Base-by-base conservation (phyloP, 2,113 vertebrate species). In the Sylvilagus bachmani region DNA sequence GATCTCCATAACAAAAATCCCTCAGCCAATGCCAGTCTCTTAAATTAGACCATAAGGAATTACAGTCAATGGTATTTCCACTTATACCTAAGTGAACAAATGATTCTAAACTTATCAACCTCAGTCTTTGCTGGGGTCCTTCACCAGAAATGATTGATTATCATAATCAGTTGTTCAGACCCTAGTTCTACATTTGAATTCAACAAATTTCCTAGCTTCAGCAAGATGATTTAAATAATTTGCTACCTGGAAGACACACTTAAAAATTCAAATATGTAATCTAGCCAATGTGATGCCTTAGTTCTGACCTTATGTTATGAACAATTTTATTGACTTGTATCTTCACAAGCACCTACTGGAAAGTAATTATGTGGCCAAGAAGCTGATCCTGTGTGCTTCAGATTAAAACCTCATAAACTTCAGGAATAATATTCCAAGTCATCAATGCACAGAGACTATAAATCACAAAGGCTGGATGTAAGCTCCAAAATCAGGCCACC, bases 401-500 rank as follows among this genome's bases (percentile, higher is more conserved):
- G 22, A 77, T 55, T 29, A 89, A 83, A 33, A 86, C 1, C 10
- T 89, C 75, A 70, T 33, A 21, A 3, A 61, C 10, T 88, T 88
- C 38, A 84, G 33, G 27, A 80, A 92, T 66, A 77, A 90, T 70
- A 93, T 70, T 77, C 71, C 14, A 91, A 84, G 61, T 84, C 53
- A 8, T 25, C 62, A 83, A 66, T 62, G 29, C 51, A 86, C 58
- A 95, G 44, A 74, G 51, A 82, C 70, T 94, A 29, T 79, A 61
- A 82, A 86, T 58, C 38, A 27, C 22, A 27, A 73, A 92, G 10
- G 29, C 70, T 58, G 12, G 51, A 84, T 38, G 31, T 91, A 44
- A 91, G 55, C n/a, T 94, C 33, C 49, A 91, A 90, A 95, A 91
- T 82, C 49, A 95, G 79, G 70, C 36, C 62, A 91, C n/a, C 51